These are phyloP conservation scores for Mesorhabditis sp. DNA, from an alignment of 2,888 invertebrate genomes.

Conservation along the genomic window DNA sequence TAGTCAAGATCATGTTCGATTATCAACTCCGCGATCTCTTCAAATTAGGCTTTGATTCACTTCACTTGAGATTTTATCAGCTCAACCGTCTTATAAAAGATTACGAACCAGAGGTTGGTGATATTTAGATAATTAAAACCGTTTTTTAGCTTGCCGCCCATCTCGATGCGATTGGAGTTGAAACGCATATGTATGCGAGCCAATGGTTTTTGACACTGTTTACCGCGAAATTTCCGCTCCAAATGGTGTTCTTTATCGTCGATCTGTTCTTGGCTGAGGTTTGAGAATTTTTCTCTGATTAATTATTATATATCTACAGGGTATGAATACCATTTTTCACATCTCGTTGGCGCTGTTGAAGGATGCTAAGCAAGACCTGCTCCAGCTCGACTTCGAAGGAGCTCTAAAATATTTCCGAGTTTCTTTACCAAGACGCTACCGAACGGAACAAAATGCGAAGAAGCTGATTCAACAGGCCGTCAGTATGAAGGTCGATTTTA, in stretches of 20 bases:
- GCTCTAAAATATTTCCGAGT: conserved; percentile 93
- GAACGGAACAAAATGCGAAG: conserved; percentile 81
- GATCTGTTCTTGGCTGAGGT: conserved; percentile 80
- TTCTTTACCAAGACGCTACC: conserved; percentile 88
- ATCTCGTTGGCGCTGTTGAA: conserved; percentile 87
- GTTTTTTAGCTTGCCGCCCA: conserved; percentile 59
- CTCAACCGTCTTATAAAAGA: conserved; percentile 82
- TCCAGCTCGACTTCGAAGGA: conserved; percentile 92
- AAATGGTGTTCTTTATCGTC: conserved; percentile 91
- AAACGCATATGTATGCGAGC: conserved; percentile 85
- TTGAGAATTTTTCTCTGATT: conserved; percentile 15
- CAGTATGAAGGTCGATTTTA: conserved; percentile 72
- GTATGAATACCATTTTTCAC: conserved; percentile 90
- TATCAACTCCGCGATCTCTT: conserved; percentile 90
- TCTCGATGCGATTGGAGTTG: conserved; percentile 73
- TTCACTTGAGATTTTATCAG: conserved; percentile 90
- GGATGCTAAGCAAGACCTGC: conserved; percentile 75
- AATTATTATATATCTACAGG: conserved; percentile 68
- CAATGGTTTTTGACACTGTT: conserved; percentile 99
- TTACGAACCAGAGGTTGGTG: conserved; percentile 62
- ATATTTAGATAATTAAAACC: neutral
- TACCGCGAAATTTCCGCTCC: conserved; percentile 94
- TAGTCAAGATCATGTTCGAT: conserved; percentile 93
- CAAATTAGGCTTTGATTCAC: conserved; percentile 84
- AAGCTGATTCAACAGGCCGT: conserved; percentile 85